Evolutionary conservation across 2,113 vertebrate species (phyloP).

Genomic region (Heterochromis multidens): DNA sequence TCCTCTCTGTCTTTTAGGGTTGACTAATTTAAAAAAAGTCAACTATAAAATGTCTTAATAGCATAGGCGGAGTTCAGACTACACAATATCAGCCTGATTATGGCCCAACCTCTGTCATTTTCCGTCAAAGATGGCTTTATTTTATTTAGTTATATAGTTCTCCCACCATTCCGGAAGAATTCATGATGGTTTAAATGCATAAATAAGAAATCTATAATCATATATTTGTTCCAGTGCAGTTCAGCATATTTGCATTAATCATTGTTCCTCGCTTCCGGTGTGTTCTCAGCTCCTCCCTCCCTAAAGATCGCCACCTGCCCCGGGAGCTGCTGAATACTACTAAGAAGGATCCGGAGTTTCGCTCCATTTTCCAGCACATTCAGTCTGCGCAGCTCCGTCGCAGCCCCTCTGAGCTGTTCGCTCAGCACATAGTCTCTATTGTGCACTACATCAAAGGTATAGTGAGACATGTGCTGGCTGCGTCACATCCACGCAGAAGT

Average conservation of each 20-base stretch:
- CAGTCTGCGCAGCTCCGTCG: conserved; percentile 89
- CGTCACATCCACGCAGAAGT: neutral
- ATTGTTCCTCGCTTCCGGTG: neutral
- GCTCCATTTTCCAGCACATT: conserved; percentile 96
- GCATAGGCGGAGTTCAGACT: too few relatives aligned
- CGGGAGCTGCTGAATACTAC: conserved; percentile 85
- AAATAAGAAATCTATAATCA: neutral
- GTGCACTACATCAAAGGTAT: conserved; percentile 98
- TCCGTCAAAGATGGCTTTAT: too few relatives aligned
- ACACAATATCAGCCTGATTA: too few relatives aligned
- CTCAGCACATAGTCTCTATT: conserved; percentile 96
- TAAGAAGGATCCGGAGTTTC: conserved; percentile 93
- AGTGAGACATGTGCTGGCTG: neutral
- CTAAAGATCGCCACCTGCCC: conserved; percentile 85
- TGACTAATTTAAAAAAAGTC: too few relatives aligned
- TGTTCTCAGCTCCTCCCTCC: conserved; percentile 81
- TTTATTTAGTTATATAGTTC: too few relatives aligned
- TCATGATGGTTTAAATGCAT: neutral
- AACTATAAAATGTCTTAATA: too few relatives aligned
- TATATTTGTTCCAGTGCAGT: neutral
- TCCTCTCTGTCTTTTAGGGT: too few relatives aligned
- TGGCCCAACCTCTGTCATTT: too few relatives aligned
- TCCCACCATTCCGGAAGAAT: too few relatives aligned
- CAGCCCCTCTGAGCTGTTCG: conserved; percentile 93
- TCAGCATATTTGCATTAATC: neutral